Evolutionary conservation across 2,888 invertebrate genomes (phyloP).

Genomic region (Sicus ferrugineus): DNA sequence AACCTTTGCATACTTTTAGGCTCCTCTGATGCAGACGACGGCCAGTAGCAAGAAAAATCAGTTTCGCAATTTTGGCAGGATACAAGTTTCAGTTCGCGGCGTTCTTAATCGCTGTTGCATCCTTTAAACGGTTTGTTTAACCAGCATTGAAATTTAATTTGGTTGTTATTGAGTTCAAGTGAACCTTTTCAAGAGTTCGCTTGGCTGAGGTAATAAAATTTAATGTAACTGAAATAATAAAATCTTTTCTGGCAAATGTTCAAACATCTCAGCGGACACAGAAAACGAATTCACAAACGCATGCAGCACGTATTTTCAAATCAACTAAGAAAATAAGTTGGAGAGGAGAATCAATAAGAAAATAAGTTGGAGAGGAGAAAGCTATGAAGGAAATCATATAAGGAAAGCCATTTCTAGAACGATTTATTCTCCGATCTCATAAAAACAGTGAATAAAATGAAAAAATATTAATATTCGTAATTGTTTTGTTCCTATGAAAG

Average conservation of each 20-base stretch:
- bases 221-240: neutral
- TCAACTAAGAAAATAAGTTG: no score
- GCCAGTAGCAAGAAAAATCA: neutral
- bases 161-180: neutral
- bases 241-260: neutral
- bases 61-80: no score
- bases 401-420: no score
- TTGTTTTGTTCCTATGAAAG: no score
- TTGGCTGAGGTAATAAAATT: neutral
- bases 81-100: no score
- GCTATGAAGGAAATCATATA: no score
- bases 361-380: no score
- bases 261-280: neutral
- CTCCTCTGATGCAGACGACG: neutral
- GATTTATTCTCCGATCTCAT: no score
- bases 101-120: neutral
- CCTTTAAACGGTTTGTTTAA: neutral
- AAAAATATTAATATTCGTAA: neutral
- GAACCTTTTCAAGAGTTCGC: neutral
- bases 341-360: no score
- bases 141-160: slow-evolving; percentile 13
- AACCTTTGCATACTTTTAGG: neutral
- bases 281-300: no score
- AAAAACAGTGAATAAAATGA: neutral
- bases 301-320: no score